Evolutionary conservation across 2,797 vertebrate genomes (phyloP).

Genomic region (Dermochelys coriacea): DNA sequence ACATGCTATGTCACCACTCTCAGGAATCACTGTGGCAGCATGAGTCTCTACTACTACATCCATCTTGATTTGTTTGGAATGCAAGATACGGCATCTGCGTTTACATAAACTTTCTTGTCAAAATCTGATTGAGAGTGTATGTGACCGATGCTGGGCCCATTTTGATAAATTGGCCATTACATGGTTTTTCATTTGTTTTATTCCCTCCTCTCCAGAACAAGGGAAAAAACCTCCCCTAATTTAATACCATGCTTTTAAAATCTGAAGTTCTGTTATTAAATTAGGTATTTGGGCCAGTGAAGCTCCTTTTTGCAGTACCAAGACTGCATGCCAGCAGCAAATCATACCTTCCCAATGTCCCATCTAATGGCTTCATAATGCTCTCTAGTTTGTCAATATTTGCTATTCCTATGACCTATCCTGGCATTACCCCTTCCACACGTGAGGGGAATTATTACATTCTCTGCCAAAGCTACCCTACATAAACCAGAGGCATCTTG

Average conservation of each 20-base stretch:
- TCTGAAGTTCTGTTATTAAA: background rate
- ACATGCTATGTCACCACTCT: background rate
- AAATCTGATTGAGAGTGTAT: background rate
- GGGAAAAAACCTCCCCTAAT: background rate
- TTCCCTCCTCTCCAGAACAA: background rate
- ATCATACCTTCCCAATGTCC: background rate
- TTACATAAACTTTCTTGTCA: background rate
- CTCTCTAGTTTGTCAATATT: background rate
- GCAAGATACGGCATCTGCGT: background rate
- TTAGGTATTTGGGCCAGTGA: background rate
- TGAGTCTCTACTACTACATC: no score
- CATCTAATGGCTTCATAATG: background rate
- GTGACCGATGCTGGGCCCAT: background rate
- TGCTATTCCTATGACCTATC: accelerated
- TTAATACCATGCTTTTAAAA: background rate
- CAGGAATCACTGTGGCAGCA: background rate
- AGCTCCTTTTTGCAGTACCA: background rate
- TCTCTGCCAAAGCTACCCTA: background rate
- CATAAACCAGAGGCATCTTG: no score
- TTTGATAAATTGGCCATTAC: background rate
- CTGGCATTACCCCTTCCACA: background rate
- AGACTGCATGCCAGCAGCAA: background rate
- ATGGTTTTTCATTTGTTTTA: background rate
- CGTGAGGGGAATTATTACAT: background rate
- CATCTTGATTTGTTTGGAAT: no score